Evolutionary conservation across 2,888 invertebrate species (phyloP).

Genomic region (Himalopsyche anomala): DNA sequence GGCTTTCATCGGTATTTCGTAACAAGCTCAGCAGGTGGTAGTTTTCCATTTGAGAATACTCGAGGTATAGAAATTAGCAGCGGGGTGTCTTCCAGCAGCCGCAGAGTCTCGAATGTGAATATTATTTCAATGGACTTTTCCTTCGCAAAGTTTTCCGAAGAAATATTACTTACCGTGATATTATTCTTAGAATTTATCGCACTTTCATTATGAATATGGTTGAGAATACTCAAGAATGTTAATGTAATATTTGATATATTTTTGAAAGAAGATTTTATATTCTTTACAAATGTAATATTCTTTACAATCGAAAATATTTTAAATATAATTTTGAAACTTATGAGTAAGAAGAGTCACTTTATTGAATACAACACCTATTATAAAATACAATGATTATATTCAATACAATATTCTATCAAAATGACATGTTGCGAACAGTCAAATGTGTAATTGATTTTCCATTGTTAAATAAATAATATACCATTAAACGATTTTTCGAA

Average conservation of each 20-base stretch:
- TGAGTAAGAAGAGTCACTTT: too few species aligned
- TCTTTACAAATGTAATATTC: too few species aligned
- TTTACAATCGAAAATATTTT: too few species aligned
- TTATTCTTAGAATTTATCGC: constrained; percentile 27
- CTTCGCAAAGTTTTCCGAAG: not conserved
- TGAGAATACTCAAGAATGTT: not conserved
- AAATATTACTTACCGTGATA: not conserved
- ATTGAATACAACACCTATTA: too few species aligned
- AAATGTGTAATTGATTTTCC: too few species aligned
- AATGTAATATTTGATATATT: not conserved
- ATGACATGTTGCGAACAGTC: too few species aligned
- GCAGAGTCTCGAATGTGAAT: not conserved
- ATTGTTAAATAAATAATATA: too few species aligned
- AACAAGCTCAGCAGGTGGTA: constrained; percentile 33
- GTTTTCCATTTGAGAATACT: constrained; percentile 15
- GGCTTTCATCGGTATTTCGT: constrained; percentile 16
- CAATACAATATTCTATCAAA: too few species aligned
- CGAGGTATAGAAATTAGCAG: constrained; percentile 24
- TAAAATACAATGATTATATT: too few species aligned
- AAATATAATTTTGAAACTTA: too few species aligned
- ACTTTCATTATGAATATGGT: not conserved
- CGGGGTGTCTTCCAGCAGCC: constrained; percentile 25
- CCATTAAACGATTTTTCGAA: too few species aligned
- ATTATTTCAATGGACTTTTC: constrained; percentile 37
- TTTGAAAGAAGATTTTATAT: too few species aligned